Base-by-base conservation (phyloP, 2,888 invertebrate species). In the Athalia rosae region DNA sequence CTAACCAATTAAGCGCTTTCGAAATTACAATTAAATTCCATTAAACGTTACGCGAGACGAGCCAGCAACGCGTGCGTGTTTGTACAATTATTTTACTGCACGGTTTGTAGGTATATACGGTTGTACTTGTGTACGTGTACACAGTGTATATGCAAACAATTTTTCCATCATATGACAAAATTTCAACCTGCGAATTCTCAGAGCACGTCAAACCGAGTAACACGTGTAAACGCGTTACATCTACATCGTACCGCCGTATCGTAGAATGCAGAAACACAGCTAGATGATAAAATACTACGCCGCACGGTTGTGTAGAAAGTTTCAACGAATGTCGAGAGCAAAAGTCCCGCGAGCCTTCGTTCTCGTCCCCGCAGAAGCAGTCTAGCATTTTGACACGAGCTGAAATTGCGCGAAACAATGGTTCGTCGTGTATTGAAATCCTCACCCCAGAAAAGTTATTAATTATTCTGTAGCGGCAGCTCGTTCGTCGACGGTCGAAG, bases 371-470 rank as follows among this genome's bases (percentile, higher is more conserved):
- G n/a, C 67, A 67, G 67, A 67, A 67, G 53, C 67, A 67, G 67
- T 67, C 67, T 67, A 53, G 58, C 43, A 11, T 71, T 71, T 58
- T 71, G 71, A 71, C 71, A 71, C 45, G 58, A 45, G 6, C 11
- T n/a, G 71, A 71, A 71, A 71, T 71, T 71, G 45, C 41, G 71
- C 28, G 43, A 28, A 71, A 71, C 71, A 71, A 71, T 71, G 71
- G 58, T 45, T 58, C 71, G 45, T 58, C 58, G 43, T 45, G 45
- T 58, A 58, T 71, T 71, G 45, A 71, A 71, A 71, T 71, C 56
- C 71, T 71, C 71, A 58, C 71, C 43, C 41, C 43, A 9, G 58
- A 58, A 71, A 71, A 71, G 71, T 71, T 71, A 71, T 71, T 71
- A 71, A 71, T 71, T 56, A 71, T 71, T 71, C 56, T 58, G 58